Percentiles rank a stretch among this genome's conserved stretches.
These are phyloP conservation scores for Centruroides vittatus DNA, from an alignment of 1,140 invertebrate genomes.

Conservation along the genomic window DNA sequence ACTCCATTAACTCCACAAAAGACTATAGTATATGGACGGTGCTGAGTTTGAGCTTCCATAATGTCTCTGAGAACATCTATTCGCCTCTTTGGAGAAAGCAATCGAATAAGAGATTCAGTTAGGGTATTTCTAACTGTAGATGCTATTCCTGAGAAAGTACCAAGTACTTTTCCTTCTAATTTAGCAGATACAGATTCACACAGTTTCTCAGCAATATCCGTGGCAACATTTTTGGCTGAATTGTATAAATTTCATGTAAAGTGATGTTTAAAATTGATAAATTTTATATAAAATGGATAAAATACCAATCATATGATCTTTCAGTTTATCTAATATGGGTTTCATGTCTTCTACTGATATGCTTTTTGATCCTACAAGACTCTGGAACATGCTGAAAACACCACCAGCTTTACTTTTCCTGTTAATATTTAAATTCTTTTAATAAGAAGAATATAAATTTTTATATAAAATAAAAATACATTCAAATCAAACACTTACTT, in stretches of 20 bases:
- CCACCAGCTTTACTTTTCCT: conserved; percentile 21
- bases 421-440: neutral
- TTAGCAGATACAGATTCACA: conserved; percentile 89
- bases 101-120: conserved; percentile 33
- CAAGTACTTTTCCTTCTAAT: conserved; percentile 55
- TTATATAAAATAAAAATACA: too few relatives aligned
- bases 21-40: conserved; percentile 80
- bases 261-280: conserved; percentile 4
- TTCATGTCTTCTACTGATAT: conserved; percentile 45
- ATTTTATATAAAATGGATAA: neutral
- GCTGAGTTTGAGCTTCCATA: conserved; percentile 71
- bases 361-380: conserved; percentile 67
- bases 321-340: conserved; percentile 84
- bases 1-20: conserved; percentile 99
- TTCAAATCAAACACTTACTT: neutral
- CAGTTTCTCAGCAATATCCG: conserved; percentile 85
- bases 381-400: conserved; percentile 38
- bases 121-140: conserved; percentile 25
- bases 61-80: conserved; percentile 89
- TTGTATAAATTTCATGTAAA: neutral
- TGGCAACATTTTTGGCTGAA: conserved; percentile 82
- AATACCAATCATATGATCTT: conserved; percentile 81
- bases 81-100: conserved; percentile 83
- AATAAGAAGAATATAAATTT: neutral
- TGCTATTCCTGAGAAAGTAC: conserved; percentile 22